A percentile compares a stretch with the other conserved stretches of the same genome.
Conservation (phyloP, 2,888 invertebrate genomes). For the Ganaspis brasiliensis region DNA sequence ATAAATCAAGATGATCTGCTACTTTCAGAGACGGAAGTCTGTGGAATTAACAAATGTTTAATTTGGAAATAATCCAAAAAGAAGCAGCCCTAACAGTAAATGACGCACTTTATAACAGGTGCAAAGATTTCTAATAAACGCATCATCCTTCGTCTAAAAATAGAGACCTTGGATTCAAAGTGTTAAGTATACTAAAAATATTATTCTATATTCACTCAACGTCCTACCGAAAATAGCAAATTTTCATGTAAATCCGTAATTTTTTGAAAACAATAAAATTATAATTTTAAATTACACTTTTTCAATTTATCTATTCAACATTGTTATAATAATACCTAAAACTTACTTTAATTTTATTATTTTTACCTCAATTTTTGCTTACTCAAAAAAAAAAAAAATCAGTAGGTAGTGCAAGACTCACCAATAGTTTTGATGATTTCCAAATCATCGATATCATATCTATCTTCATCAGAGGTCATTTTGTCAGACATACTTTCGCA, state of each 20-base stretch:
- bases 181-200: slow-evolving; percentile 21
- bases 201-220: slow-evolving; percentile 30
- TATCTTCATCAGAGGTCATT: slow-evolving; percentile 74
- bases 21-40: slow-evolving; percentile 12
- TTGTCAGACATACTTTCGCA: slow-evolving; percentile 66
- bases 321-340: too few relatives aligned
- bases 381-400: too few relatives aligned
- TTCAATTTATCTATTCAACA: too few relatives aligned
- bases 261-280: too few relatives aligned
- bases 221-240: background rate
- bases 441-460: slow-evolving; percentile 88
- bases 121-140: slow-evolving; percentile 38
- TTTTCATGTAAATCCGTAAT: background rate
- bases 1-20: slow-evolving; percentile 3
- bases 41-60: slow-evolving; percentile 21
- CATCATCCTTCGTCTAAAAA: slow-evolving; percentile 35
- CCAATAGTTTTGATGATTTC: slow-evolving; percentile 94
- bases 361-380: too few relatives aligned
- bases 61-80: slow-evolving; percentile 40
- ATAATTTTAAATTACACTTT: too few relatives aligned
- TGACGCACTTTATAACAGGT: slow-evolving; percentile 39
- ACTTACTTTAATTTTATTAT: too few relatives aligned
- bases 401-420: too few relatives aligned
- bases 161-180: slow-evolving; percentile 35
- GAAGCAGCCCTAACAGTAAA: background rate